Base-by-base conservation (phyloP, 1,140 invertebrate genomes). In the Anoplophora glabripennis region DNA sequence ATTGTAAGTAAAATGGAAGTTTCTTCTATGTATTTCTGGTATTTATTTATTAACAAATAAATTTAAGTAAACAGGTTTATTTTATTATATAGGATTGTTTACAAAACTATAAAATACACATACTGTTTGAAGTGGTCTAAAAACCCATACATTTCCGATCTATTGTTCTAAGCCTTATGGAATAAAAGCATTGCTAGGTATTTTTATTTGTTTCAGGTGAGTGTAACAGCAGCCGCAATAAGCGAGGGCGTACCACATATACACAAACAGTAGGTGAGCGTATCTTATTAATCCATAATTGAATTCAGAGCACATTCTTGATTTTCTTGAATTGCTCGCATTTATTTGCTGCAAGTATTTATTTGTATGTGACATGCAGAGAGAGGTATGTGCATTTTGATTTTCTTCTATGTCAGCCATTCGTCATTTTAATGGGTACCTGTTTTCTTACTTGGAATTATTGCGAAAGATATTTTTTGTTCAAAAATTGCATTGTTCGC, bases 341-440 rank as follows among this genome's bases (percentile, higher is more conserved):
- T 57, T 64, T 57, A 53, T 60, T 55, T 41, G 54, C 54, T 12
- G 34, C 42, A 35, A 34, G 47, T 34, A 57, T 48, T 54, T 44
- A 54, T 54, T 54, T 47, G 42, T 44, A 38, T 52, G 59, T 55
- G 65, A 67, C 63, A 67, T 61, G 63, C 57, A 61, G 59, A 57
- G 56, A 63, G 41, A 61, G 58, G 63, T 65, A 67, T 65, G 66
- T 65, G 66, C 66, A 67, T 67, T 67, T 64, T 67, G 63, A 67
- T 65, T 67, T 54, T 67, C 57, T 57, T 58, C 59, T 61, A 61
- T 59, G 54, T 53, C 61, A 38, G 47, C 34, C 59, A 62, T 67
- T 59, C 60, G 58, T 67, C 66, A 67, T 63, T 60, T 65, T 67
- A 67, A 65, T 65, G 59, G 63, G 33, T 53, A 63, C 63, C 44